phyloP scores from a whole-genome alignment of 2,888 invertebrate genomes.

The Drosophila paramelanica region DNA sequence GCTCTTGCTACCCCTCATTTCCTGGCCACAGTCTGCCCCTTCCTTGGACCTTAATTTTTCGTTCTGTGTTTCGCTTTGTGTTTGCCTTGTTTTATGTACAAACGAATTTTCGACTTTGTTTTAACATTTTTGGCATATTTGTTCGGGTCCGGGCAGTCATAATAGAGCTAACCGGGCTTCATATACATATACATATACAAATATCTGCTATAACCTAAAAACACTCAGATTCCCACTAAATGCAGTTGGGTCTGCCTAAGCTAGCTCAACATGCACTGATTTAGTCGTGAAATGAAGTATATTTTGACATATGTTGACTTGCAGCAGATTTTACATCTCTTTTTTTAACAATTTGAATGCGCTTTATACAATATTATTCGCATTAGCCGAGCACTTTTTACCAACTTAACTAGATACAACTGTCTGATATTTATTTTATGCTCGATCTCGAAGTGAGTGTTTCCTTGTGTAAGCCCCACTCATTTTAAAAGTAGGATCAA shows the following conservation, averaged over 20 bases:
- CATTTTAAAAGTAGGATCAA: too few relatives aligned
- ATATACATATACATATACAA: slow-evolving; percentile 16
- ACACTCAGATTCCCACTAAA: slow-evolving; percentile 4
- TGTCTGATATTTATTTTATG: too few relatives aligned
- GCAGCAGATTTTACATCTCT: neutral
- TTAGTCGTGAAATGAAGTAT: neutral
- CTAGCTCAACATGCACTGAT: slow-evolving; percentile 1
- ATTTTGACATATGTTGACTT: slow-evolving; percentile 13
- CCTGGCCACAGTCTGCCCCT: neutral
- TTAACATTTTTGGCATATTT: slow-evolving; percentile 57
- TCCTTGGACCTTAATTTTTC: neutral
- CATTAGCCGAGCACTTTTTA: too few relatives aligned
- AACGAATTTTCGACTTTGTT: slow-evolving; percentile 54
- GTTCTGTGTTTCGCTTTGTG: slow-evolving; percentile 13
- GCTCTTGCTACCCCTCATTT: neutral
- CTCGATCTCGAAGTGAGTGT: too few relatives aligned
- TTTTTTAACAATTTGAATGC: too few relatives aligned
- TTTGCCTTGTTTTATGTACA: slow-evolving; percentile 32
- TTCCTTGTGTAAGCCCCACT: too few relatives aligned
- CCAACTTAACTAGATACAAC: too few relatives aligned
- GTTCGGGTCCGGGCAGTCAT: slow-evolving; percentile 19
- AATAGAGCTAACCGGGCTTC: slow-evolving; percentile 28
- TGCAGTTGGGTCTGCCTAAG: neutral
- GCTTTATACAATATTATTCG: too few relatives aligned
- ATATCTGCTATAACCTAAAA: neutral